Evolutionary conservation across 64 coral and sea anemone species (phyloP), one percentile per base, ranked within the genome.

Genomic region (Orbicella faveolata): DNA sequence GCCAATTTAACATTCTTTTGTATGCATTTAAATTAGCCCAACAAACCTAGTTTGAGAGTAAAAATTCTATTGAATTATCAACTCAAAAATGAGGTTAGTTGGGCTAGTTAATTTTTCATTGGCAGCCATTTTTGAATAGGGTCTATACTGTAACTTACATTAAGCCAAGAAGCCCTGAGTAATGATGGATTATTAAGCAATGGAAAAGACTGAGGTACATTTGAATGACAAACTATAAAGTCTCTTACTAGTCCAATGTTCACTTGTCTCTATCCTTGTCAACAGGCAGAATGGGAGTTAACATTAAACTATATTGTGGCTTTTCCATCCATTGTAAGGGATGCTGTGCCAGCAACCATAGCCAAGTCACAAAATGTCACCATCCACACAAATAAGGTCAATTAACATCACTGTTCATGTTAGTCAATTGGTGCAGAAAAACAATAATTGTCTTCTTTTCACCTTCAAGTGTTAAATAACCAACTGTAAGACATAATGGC

Each of bases 281-380:
- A 34, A 61, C 53, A 92, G 90, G 83, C 37, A 15, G 90, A 87
- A 25, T 92, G 90, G 90, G 64, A 63, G 34, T 75, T 92, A 20
- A 41, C 78, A 15, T 36, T 92, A 33, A 33, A 78, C 18, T 87
- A 72, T 55, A 55, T 92, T 3, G 23, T 87, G 30, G 20, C 75
- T 2, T 92, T 79, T 34, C 90, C 90, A 39, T 57, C 83, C 0
- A 41, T 59, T 78, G 33, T 87, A 16, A 78, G 55, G 16, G 84
- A 80, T 2, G 73, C 90, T 12, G 64, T 79, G 12, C n/a, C 75
- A 13, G 63, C 12, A 73, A 51, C 79, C 0, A n/a, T 61, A 55
- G 4, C 51, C 18, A 70, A 78, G n/a, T 65, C 90, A 5, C 83
- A 81, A 15, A 61, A 39, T 64, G 15, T 39, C 62, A 67, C 17